Conservation (phyloP, 2,113 vertebrate species). For the Tringa solitaria region DNA sequence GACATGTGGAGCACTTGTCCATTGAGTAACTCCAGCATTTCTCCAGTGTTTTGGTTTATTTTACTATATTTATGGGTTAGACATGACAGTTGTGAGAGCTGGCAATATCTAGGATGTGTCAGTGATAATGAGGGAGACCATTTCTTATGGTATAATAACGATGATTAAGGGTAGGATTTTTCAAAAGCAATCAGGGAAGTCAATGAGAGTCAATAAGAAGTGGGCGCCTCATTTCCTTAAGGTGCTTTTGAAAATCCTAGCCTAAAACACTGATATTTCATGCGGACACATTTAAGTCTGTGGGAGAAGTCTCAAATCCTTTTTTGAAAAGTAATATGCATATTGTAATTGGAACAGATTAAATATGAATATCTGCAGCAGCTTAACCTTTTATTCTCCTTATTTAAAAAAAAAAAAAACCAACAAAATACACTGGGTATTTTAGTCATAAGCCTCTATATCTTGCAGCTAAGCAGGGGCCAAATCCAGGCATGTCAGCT, state of each 20-base stretch:
- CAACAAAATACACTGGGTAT: neutral
- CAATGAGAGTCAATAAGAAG: constrained; percentile 25
- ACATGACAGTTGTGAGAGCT: neutral
- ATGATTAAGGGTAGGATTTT: constrained; percentile 13
- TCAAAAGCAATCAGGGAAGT: neutral
- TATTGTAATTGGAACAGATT: constrained; percentile 51
- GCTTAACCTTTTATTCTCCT: constrained; percentile 42
- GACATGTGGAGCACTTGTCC: neutral
- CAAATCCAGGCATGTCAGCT: neutral
- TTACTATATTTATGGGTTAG: neutral
- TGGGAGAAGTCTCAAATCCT: constrained; percentile 38
- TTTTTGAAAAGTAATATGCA: constrained; percentile 11
- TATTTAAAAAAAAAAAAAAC: neutral
- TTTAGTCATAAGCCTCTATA: neutral
- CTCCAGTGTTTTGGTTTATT: neutral
- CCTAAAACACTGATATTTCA: constrained; percentile 18
- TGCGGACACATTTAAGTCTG: neutral
- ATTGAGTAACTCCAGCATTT: neutral
- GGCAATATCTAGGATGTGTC: neutral
- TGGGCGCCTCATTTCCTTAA: constrained; percentile 2
- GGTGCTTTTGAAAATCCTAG: constrained; percentile 21
- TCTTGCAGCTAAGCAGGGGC: neutral
- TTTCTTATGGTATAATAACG: neutral
- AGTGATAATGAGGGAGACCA: neutral
- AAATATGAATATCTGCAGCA: constrained; percentile 10